Conservation (phyloP, 2,888 invertebrate species). For the Phasia obesa region DNA sequence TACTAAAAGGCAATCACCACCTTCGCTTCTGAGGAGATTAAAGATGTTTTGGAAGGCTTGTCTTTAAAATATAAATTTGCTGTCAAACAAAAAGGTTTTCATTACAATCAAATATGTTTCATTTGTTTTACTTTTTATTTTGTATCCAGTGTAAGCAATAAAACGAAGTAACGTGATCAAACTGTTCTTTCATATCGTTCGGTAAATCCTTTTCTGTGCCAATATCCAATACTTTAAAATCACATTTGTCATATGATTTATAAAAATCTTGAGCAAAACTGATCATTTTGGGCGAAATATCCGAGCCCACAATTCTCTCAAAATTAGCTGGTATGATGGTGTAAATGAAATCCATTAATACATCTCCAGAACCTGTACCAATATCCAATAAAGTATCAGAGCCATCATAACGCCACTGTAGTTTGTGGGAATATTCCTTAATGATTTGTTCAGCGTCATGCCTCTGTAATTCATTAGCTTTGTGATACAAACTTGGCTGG, state of each 20-base stretch:
- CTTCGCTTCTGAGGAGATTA: constrained; percentile 61
- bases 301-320: constrained; percentile 85
- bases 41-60: constrained; percentile 70
- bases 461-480: constrained; percentile 87
- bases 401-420: constrained; percentile 84
- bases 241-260: constrained; percentile 75
- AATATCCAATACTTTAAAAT: constrained; percentile 84
- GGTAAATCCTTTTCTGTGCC: constrained; percentile 81
- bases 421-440: constrained; percentile 85
- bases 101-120: background rate
- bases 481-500: constrained; percentile 87
- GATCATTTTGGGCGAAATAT: constrained; percentile 89
- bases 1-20: constrained; percentile 72
- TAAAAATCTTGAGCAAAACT: constrained; percentile 85
- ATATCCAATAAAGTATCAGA: constrained; percentile 86
- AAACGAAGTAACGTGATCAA: constrained; percentile 88
- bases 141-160: constrained; percentile 91
- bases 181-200: constrained; percentile 83
- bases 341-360: constrained; percentile 86
- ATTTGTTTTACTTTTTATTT: constrained; percentile 83
- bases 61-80: too few species aligned
- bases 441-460: constrained; percentile 86
- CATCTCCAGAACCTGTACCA: constrained; percentile 89
- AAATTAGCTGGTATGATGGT: constrained; percentile 85
- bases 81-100: too few species aligned